A percentile compares a stretch with the other conserved stretches of the same genome.
Evolutionary conservation across 2,888 invertebrate genomes (phyloP).

Genomic region (Ochropleura leucogaster): DNA sequence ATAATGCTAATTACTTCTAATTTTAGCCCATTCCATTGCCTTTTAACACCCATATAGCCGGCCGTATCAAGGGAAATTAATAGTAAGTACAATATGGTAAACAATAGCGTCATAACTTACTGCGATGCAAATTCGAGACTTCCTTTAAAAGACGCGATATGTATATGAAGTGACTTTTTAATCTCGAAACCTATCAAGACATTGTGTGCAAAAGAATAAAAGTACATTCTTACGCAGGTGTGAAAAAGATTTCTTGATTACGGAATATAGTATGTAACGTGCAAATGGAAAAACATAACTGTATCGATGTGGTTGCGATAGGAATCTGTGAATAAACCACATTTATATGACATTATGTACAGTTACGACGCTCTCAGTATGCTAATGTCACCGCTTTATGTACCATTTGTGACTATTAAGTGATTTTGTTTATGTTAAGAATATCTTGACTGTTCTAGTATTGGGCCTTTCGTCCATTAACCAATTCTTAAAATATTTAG

Average conservation of each 20-base stretch:
- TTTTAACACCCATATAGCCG: conserved; percentile 6
- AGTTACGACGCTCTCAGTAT: conserved; percentile 72
- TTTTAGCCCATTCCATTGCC: conserved; percentile 24
- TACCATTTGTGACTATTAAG: conserved; percentile 49
- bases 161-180: conserved; percentile 23
- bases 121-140: conserved; percentile 2
- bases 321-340: conserved; percentile 74
- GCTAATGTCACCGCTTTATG: conserved; percentile 68
- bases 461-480: conserved; percentile 19
- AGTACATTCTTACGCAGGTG: conserved; percentile 42
- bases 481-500: conserved; percentile 6
- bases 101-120: conserved; percentile 52
- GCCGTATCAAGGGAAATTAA: conserved; percentile 3
- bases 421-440: conserved; percentile 37
- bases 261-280: conserved; percentile 36
- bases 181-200: conserved; percentile 44
- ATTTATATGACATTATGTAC: conserved; percentile 76
- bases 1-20: conserved; percentile 43
- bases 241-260: conserved; percentile 52
- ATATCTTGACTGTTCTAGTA: not conserved
- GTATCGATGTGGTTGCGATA: conserved; percentile 70
- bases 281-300: conserved; percentile 68
- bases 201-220: conserved; percentile 46
- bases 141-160: not conserved
- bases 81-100: conserved; percentile 7